Percentiles rank a stretch among this genome's conserved stretches.
phyloP scores from a whole-genome alignment of 2,888 invertebrate species.

The Acleris laterana region DNA sequence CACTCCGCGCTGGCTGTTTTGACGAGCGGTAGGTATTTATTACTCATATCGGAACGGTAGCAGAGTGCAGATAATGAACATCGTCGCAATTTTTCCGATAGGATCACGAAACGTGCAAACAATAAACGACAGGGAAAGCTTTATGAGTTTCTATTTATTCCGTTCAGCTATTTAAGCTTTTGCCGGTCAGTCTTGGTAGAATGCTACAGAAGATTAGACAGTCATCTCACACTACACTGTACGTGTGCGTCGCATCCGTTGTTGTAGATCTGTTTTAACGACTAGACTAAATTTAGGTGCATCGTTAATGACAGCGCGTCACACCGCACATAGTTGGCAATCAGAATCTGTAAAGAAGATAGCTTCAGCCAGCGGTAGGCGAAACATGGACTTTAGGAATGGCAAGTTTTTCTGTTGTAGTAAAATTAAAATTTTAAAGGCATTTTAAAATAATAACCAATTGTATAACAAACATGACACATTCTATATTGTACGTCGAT shows the following conservation, averaged over 20 bases:
- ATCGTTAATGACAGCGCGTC: constrained; percentile 3
- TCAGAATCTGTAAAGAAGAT: constrained; percentile 3
- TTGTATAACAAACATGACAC: no score
- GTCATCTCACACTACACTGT: neutral
- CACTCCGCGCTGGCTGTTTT: no score
- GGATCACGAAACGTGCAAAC: neutral
- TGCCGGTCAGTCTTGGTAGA: neutral
- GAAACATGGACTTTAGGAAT: no score
- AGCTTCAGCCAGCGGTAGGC: no score
- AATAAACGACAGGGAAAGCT: no score
- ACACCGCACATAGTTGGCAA: constrained; percentile 10
- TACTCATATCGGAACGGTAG: neutral
- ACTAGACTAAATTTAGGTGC: constrained; percentile 13
- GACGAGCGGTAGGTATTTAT: neutral
- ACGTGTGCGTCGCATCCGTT: constrained; percentile 1
- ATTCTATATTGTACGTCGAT: no score
- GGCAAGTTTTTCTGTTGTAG: no score
- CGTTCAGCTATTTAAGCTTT: no score
- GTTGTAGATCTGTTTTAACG: neutral
- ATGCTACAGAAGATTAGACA: neutral
- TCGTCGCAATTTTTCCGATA: constrained; percentile 8
- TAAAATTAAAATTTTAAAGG: no score
- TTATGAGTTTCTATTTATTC: no score
- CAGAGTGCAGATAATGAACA: constrained; percentile 10
- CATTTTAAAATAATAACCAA: no score